A percentile compares a stretch with the other conserved stretches of the same genome.
Evolutionary conservation across 1,140 invertebrate genomes (phyloP).

Genomic region (Aphelenchoides besseyi): DNA sequence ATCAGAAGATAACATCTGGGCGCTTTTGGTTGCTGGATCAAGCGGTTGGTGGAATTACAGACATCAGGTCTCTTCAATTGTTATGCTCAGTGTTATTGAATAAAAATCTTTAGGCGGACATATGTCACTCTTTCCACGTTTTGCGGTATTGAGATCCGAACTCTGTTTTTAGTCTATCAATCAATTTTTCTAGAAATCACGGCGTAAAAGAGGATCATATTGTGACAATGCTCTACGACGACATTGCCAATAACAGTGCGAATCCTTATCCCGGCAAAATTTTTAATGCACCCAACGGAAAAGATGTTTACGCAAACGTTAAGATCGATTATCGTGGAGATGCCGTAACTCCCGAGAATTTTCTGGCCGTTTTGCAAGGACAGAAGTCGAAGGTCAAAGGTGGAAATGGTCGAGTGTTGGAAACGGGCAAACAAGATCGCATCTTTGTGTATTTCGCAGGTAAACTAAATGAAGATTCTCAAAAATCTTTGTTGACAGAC

Average conservation of each 20-base stretch:
- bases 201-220: slow-evolving; percentile 69
- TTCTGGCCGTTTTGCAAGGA: slow-evolving; percentile 36
- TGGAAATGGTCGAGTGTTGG: slow-evolving; percentile 37
- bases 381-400: slow-evolving; percentile 19
- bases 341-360: slow-evolving; percentile 44
- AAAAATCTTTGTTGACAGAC: slow-evolving; percentile 67
- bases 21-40: slow-evolving; percentile 69
- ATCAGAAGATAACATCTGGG: slow-evolving; percentile 66
- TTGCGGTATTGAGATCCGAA: no score
- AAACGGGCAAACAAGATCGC: slow-evolving; percentile 68
- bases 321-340: slow-evolving; percentile 67
- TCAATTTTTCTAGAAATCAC: slow-evolving; percentile 60
- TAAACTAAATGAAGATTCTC: neutral
- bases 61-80: slow-evolving; percentile 65
- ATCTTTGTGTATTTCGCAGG: slow-evolving; percentile 67
- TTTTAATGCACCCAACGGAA: slow-evolving; percentile 69
- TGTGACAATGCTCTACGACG: slow-evolving; percentile 71
- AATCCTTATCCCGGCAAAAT: slow-evolving; percentile 69
- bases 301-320: slow-evolving; percentile 68
- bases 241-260: slow-evolving; percentile 68
- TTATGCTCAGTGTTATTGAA: no score
- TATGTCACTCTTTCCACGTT: neutral
- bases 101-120: slow-evolving; percentile 1
- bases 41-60: slow-evolving; percentile 69
- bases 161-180: no score